phyloP scores from a whole-genome alignment of 2,797 vertebrate genomes.

The Chelonia mydas region DNA sequence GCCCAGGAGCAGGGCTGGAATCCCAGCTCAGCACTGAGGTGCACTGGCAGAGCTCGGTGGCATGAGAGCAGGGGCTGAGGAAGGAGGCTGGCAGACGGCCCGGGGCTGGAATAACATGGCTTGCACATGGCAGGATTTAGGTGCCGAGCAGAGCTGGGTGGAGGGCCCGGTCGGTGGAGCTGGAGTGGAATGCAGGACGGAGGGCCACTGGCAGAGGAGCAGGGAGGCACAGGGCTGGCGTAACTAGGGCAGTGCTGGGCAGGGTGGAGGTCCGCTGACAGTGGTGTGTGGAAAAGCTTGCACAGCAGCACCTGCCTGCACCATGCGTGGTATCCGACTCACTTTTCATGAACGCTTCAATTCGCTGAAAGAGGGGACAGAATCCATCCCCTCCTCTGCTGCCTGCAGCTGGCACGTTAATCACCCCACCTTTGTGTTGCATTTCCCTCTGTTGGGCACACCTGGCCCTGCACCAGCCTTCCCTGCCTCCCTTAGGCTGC shows the following conservation, averaged over 20 bases:
- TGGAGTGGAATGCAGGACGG: too few species aligned
- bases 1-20: neutral
- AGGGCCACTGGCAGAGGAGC: neutral
- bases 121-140: neutral
- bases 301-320: constrained; percentile 35
- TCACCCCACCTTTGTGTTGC: neutral
- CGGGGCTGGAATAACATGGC: neutral
- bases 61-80: too few species aligned
- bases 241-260: neutral
- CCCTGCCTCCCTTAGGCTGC: neutral
- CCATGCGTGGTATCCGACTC: neutral
- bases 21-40: neutral
- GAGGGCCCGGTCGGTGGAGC: too few species aligned
- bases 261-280: neutral
- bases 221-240: neutral
- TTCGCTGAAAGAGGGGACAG: neutral
- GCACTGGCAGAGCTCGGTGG: neutral
- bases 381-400: neutral
- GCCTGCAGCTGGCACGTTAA: constrained; percentile 31
- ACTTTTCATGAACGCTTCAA: neutral
- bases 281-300: neutral
- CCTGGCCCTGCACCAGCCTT: constrained; percentile 36
- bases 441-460: constrained; percentile 5
- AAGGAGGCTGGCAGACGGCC: too few species aligned
- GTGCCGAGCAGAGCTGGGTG: neutral